A percentile compares a stretch with the other conserved stretches of the same genome.
Evolutionary conservation across 2,113 vertebrate genomes (phyloP).

Genomic region (Papio anubis): DNA sequence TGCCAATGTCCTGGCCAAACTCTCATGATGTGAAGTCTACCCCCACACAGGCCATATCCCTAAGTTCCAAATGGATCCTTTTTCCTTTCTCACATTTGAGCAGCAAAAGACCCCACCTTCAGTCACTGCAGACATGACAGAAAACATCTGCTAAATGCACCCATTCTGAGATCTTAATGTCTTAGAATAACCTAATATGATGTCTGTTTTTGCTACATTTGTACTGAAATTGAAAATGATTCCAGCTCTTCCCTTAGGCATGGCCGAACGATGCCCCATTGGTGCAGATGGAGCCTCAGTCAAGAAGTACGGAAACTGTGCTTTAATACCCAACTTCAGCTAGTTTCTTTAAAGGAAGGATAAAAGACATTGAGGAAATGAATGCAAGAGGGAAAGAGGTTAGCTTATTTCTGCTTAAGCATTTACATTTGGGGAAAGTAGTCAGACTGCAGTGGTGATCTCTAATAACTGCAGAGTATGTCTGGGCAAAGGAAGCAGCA

Average conservation of each 20-base stretch:
- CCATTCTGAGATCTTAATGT: not conserved
- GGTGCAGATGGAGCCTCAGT: not conserved
- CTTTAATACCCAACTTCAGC: not conserved
- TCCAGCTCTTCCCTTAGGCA: not conserved
- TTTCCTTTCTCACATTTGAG: accelerated
- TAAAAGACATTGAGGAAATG: not conserved
- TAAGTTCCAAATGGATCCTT: not conserved
- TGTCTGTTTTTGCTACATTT: not conserved
- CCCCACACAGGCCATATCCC: accelerated
- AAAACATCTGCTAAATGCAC: not conserved
- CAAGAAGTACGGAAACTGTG: not conserved
- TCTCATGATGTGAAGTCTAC: not conserved
- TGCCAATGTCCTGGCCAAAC: accelerated
- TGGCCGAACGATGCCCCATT: accelerated
- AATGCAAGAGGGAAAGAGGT: not conserved
- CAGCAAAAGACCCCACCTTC: not conserved
- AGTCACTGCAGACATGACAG: not conserved
- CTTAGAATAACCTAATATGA: not conserved
- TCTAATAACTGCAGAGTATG: not conserved
- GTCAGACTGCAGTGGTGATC: not conserved
- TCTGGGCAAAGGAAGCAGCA: constrained; percentile 1
- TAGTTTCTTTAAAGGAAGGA: not conserved
- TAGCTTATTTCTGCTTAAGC: not conserved
- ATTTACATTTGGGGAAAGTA: not conserved
- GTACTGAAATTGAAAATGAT: not conserved